Base-by-base conservation (phyloP, 2,113 vertebrate species). In the Acinonyx jubatus region DNA sequence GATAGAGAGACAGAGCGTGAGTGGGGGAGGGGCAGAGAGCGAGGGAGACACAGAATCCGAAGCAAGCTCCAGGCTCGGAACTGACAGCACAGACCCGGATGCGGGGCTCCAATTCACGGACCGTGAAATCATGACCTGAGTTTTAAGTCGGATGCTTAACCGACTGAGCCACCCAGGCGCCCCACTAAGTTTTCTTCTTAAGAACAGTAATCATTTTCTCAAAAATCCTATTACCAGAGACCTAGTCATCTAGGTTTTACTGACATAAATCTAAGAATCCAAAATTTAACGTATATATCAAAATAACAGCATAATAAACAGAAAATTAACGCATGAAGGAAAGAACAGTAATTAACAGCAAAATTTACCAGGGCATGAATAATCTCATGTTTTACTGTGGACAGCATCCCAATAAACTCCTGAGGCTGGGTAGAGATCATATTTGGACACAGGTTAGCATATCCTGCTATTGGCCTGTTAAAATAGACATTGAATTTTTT, bases 371-470 rank as follows among this genome's bases (percentile, higher is more conserved):
- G 98, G 27, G 99, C 99, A 86, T 99, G 99, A 95, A 99, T 99
- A 95, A 99, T 99, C 98, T 99, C 99, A 0, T 99, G 99, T 98
- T 99, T 99, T 95, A 99, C 99, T 7, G 99, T 99, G 90, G 99
- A 99, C 65, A 99, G 98, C 99, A 99, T 99, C 95, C 99, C 99
- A 89, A 99, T 65, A 91, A 99, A 99, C 95, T 99, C 99, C 98
- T 99, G 99, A 97, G 99, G 98, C 98, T 99, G 99, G 0, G 99
- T 99, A 78, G 99, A 99, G 98, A 99, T 99, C 99, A 99, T 99
- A 81, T 99, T 99, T 94, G 99, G 99, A 98, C 99, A 99, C 97
- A 99, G 99, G 98, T 99, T 99, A 93, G 99, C 99, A 96, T 99
- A 99, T 92, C 99, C 99, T 96, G 99, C 99, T 96, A 99, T 98